Evolutionary conservation across 2,113 vertebrate species (phyloP).

Genomic region (Daboia siamensis): DNA sequence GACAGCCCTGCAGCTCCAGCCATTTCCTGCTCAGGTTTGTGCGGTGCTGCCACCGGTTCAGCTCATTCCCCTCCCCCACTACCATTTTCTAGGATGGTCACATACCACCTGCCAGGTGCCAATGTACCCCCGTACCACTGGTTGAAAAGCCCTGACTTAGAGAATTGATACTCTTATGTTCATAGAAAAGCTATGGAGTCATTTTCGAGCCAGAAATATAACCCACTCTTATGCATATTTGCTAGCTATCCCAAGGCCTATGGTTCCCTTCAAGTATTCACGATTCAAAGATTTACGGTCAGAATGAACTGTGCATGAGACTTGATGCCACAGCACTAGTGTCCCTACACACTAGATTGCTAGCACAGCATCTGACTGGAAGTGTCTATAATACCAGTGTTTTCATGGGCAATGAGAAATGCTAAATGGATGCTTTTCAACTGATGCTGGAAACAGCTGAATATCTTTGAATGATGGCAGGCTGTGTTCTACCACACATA

Average conservation of each 20-base stretch:
- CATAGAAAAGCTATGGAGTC: slow-evolving; percentile 26
- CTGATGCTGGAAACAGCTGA: background rate
- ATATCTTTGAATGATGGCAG: background rate
- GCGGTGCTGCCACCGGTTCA: no score
- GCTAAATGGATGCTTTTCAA: background rate
- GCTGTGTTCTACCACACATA: background rate
- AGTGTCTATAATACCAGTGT: background rate
- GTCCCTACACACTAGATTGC: background rate
- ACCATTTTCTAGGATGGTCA: no score
- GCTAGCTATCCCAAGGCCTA: background rate
- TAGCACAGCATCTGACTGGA: no score
- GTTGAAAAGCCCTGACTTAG: background rate
- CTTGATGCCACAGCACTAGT: background rate
- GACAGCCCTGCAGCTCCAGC: no score
- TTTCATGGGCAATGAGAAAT: background rate
- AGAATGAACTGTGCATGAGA: background rate
- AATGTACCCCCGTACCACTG: no score
- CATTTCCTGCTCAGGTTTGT: no score
- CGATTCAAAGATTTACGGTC: background rate
- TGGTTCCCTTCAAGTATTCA: background rate
- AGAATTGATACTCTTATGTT: background rate
- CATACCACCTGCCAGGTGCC: no score
- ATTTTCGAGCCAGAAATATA: background rate
- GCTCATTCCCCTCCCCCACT: no score
- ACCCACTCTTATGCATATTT: slow-evolving; percentile 10